phyloP scores from a whole-genome alignment of 1,140 invertebrate species.

The Solenopsis invicta region DNA sequence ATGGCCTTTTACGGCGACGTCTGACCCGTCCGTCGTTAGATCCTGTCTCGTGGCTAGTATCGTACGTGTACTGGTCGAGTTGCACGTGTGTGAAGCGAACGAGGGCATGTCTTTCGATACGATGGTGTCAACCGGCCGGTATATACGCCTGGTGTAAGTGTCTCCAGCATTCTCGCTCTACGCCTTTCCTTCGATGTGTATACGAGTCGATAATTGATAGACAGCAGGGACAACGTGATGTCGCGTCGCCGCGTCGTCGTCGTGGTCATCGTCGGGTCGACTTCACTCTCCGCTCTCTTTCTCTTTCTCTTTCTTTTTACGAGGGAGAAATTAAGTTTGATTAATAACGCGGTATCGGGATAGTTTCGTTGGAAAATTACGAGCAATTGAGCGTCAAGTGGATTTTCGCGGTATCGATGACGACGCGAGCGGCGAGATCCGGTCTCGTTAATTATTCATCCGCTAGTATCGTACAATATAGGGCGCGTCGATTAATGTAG shows the following conservation, averaged over 20 bases:
- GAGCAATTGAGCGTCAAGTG: background rate
- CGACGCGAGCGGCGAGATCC: too few relatives aligned
- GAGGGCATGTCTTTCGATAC: conserved; percentile 55
- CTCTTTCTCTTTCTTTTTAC: background rate
- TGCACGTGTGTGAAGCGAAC: background rate
- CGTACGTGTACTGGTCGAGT: background rate
- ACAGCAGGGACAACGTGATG: conserved; percentile 29
- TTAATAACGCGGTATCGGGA: conserved; percentile 29
- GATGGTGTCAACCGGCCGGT: background rate
- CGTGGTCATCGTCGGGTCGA: conserved; percentile 5
- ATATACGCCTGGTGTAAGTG: conserved; percentile 31
- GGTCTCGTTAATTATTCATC: conserved; percentile 27
- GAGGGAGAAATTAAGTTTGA: conserved; percentile 41
- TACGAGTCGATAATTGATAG: conserved; percentile 61
- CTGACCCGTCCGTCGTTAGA: conserved; percentile 54
- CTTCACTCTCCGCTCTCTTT: background rate
- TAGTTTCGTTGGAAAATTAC: conserved; percentile 20
- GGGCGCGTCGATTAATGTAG: background rate
- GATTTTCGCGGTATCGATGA: conserved; percentile 20
- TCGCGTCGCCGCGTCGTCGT: conserved; percentile 24
- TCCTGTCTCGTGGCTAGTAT: conserved; percentile 39
- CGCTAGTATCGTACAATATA: conserved; percentile 14
- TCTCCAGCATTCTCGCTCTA: background rate
- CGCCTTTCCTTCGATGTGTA: conserved; percentile 29
- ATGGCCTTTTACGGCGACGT: conserved; percentile 70